Conservation (phyloP, 2,888 invertebrate species). For the Drosophila cracens region DNA sequence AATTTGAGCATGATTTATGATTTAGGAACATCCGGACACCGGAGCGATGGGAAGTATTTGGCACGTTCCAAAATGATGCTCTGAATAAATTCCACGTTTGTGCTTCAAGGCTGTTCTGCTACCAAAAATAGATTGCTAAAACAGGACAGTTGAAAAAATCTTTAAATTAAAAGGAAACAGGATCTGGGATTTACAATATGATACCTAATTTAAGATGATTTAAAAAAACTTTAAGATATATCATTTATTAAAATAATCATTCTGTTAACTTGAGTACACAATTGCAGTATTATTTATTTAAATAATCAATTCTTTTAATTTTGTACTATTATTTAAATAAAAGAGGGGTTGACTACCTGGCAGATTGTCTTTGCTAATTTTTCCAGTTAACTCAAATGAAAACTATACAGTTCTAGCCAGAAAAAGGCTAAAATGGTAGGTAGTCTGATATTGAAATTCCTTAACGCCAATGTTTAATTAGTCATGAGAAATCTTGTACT, state of each 20-base stretch:
- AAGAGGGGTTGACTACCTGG: neutral
- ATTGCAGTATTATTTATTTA: neutral
- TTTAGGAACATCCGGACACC: neutral
- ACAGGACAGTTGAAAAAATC: neutral
- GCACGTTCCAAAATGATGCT: neutral
- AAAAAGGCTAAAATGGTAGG: neutral
- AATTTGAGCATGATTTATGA: neutral
- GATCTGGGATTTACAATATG: neutral
- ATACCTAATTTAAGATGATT: neutral
- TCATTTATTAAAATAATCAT: neutral
- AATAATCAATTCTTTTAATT: neutral
- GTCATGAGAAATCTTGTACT: neutral
- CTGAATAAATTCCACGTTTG: neutral
- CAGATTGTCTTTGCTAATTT: neutral
- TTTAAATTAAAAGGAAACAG: neutral
- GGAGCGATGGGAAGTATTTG: neutral
- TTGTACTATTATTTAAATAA: neutral
- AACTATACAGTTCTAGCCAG: neutral
- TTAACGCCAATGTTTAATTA: neutral
- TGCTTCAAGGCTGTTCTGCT: neutral
- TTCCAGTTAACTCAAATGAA: neutral
- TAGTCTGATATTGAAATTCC: neutral
- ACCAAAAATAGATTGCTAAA: neutral
- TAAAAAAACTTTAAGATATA: neutral
- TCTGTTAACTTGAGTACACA: neutral